These are phyloP conservation scores for Lepilemur ruficaudatus DNA, from an alignment of 2,797 vertebrate species.

Conservation along the genomic window DNA sequence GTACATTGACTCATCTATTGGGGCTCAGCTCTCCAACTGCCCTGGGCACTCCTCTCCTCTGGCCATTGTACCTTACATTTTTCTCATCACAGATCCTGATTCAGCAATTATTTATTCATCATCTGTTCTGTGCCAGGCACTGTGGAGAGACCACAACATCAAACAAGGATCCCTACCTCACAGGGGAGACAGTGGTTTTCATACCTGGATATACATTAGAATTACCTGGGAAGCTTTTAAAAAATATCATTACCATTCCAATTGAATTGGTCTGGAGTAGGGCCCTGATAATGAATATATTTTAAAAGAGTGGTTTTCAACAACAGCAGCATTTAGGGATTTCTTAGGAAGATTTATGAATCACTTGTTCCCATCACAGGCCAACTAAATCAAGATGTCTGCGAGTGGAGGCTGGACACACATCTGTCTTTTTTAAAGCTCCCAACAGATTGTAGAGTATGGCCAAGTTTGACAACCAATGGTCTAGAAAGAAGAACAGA, in stretches of 20 bases:
- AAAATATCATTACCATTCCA: not conserved
- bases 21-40: not conserved
- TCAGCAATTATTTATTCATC: not conserved
- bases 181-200: not conserved
- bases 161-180: not conserved
- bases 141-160: not conserved
- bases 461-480: not conserved
- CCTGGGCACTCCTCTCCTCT: not conserved
- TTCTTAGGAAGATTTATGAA: not conserved
- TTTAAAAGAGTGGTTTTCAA: not conserved
- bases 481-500: not conserved
- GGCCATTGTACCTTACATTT: not conserved
- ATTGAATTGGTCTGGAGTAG: not conserved
- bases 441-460: not conserved
- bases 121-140: not conserved
- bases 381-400: not conserved
- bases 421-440: not conserved
- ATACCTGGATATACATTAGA: not conserved
- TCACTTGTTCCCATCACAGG: not conserved
- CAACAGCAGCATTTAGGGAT: not conserved
- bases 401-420: not conserved
- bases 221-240: not conserved
- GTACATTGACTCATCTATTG: not conserved
- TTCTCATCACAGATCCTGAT: not conserved
- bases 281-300: not conserved